Evolutionary conservation across 53 echinoderm and acorn worm species (phyloP), one percentile per base, ranked within the genome.

Genomic region (Holothuria scabra): DNA sequence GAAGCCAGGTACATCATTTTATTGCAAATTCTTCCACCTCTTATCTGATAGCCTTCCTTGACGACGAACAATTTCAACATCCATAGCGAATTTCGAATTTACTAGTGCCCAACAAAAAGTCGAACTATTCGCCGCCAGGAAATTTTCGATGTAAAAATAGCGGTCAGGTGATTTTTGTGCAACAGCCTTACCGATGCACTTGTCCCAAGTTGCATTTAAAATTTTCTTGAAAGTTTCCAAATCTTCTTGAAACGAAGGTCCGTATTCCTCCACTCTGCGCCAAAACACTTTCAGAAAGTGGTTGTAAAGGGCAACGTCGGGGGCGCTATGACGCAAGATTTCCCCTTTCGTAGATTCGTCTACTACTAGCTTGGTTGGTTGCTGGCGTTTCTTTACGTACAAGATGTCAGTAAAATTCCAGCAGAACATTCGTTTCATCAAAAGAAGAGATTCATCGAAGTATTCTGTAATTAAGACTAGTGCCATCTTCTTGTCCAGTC

Each of bases 391-490:
- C 28, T 85, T 60, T 16, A 92, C 82, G 76, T 89, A 92, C 7
- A 92, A 12, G 12, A 92, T 84, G 44, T 92, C 92, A 35, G 56
- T 44, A 58, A 60, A 82, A 56, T 71, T 81, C 92, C 92, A 92
- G 52, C 92, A 89, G 28, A 92, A 65, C 49, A 81, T n/a, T 60
- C 55, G 65, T 67, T 86, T 86, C 24, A 92, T 57, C 2, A 92
- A 31, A 13, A 92, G 29, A 35, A 91, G 56, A 1, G 92, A 92
- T 68, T 92, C 92, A 25, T 92, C 86, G 56, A 88, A 86, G 62
- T 92, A 89, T 23, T 92, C 89, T n/a, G 92, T 92, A 16, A 92
- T 75, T 28, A 92, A 55, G 12, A 88, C 81, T 16, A 92, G 30
- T 56, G 74, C 46, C 31, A 92, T 67, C 55, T 89, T 72, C 12